Percentiles rank a stretch among this genome's conserved stretches.
Evolutionary conservation across 2,113 vertebrate species (phyloP).

Genomic region (Gracilinanus agilis): DNA sequence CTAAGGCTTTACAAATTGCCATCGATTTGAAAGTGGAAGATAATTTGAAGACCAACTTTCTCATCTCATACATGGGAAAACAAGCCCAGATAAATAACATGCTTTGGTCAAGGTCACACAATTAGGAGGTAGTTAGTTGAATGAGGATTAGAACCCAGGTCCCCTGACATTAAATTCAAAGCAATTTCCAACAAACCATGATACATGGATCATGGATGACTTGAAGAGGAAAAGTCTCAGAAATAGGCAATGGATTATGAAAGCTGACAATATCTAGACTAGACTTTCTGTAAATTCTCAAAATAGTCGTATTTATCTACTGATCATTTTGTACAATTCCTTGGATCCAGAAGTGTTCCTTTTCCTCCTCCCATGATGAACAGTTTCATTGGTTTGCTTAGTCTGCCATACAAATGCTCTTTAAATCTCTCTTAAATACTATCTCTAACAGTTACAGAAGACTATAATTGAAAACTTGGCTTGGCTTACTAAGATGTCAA

Average conservation of each 20-base stretch:
- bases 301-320: not conserved
- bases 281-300: not conserved
- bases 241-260: slow-evolving; percentile 47
- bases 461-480: slow-evolving; percentile 26
- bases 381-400: slow-evolving; percentile 1
- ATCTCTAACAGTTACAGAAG: slow-evolving; percentile 23
- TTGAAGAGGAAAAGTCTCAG: not conserved
- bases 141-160: not conserved
- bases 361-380: not conserved
- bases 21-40: not conserved
- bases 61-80: not conserved
- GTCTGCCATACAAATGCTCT: not conserved
- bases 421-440: not conserved
- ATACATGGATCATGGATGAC: no score
- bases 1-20: not conserved
- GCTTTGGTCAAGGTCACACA: not conserved
- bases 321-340: not conserved
- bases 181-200: not conserved
- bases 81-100: not conserved
- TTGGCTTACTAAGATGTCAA: not conserved
- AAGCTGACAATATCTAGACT: not conserved
- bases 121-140: not conserved
- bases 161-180: not conserved
- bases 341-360: not conserved
- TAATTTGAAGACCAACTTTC: not conserved